Evolutionary conservation across 2,113 vertebrate species (phyloP).

Genomic region (Brachyistius frenatus): DNA sequence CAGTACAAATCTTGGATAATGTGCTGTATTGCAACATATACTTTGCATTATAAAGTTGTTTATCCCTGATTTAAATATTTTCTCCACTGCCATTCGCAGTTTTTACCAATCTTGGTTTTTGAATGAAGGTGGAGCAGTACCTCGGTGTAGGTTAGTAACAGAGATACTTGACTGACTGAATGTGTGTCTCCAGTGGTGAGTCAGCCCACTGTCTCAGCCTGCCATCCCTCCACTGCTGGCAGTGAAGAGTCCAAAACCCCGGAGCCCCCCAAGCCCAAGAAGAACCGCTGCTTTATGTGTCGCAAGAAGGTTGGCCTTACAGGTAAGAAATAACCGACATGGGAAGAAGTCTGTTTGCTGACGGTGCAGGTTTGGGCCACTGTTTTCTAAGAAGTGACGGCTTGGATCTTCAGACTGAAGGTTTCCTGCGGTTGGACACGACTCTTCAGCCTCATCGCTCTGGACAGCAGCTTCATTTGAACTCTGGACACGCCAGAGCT

Average conservation of each 20-base stretch:
- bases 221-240: constrained; percentile 61
- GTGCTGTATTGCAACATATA: not conserved
- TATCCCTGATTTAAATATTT: too few species aligned
- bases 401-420: too few species aligned
- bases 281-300: constrained; percentile 90
- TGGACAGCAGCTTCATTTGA: too few species aligned
- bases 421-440: too few species aligned
- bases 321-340: constrained; percentile 75
- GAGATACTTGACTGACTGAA: not conserved
- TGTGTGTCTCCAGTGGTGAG: constrained; percentile 64
- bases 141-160: not conserved
- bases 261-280: constrained; percentile 85
- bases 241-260: constrained; percentile 76
- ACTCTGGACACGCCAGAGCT: too few species aligned
- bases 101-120: too few species aligned
- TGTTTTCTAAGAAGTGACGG: not conserved
- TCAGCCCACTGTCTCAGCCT: constrained; percentile 68
- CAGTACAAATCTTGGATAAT: not conserved
- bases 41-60: too few species aligned
- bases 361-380: not conserved
- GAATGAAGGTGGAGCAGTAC: too few species aligned
- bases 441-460: too few species aligned
- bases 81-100: too few species aligned
- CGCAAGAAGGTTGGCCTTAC: constrained; percentile 91
- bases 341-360: too few species aligned